phyloP scores from a whole-genome alignment of 2,113 vertebrate genomes.

The Myiozetetes cayanensis region DNA sequence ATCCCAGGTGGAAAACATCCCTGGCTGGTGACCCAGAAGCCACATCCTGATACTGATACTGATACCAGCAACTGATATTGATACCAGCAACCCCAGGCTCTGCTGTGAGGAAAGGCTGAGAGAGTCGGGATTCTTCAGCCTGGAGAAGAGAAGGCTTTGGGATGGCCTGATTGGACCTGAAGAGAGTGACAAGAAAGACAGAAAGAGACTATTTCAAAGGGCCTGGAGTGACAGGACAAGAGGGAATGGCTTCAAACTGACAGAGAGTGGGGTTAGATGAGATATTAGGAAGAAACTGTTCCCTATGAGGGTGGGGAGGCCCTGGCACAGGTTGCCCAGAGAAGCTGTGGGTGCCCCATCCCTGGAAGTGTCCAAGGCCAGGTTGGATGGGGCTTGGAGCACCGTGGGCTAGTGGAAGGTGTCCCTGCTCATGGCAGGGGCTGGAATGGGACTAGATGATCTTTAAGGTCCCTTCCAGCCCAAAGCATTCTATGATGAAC shows the following conservation, averaged over 20 bases:
- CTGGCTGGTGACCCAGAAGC: not conserved
- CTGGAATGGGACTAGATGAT: too few relatives aligned
- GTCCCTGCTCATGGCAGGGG: not conserved
- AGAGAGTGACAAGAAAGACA: not conserved
- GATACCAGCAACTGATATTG: fast-evolving
- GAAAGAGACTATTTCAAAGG: not conserved
- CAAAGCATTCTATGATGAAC: not conserved
- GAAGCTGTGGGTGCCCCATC: not conserved
- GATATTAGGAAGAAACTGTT: not conserved
- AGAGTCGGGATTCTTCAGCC: not conserved
- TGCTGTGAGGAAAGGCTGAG: fast-evolving
- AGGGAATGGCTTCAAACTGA: fast-evolving
- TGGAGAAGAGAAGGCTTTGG: not conserved
- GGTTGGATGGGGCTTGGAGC: not conserved
- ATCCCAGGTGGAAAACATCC: fast-evolving
- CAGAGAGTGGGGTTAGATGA: fast-evolving
- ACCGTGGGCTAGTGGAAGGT: not conserved
- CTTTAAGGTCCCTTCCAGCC: not conserved
- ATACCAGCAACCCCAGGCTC: not conserved
- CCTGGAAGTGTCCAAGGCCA: not conserved
- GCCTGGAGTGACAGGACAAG: fast-evolving
- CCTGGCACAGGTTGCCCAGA: not conserved
- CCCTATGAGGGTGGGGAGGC: fast-evolving
- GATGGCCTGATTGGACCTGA: fast-evolving
- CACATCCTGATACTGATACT: fast-evolving